These are phyloP conservation scores for Electrophaes corylata DNA, from an alignment of 2,888 invertebrate genomes.

Conservation along the genomic window DNA sequence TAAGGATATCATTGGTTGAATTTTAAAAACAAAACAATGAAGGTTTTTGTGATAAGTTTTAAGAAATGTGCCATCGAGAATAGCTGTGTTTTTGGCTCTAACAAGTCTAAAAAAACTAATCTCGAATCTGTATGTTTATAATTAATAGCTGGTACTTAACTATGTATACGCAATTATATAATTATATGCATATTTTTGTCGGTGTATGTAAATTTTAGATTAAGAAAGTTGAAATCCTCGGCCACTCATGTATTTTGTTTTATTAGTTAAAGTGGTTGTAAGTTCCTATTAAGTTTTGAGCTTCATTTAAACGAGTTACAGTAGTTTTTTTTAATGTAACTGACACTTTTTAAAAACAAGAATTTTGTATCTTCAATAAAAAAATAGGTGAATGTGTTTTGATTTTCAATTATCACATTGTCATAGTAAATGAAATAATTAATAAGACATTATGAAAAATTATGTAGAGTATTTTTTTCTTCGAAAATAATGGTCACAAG, in stretches of 20 bases:
- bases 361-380: not conserved
- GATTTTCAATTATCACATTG: too few relatives aligned
- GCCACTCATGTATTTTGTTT: constrained; percentile 57
- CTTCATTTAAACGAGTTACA: constrained; percentile 32
- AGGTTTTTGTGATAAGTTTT: constrained; percentile 25
- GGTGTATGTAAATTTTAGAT: constrained; percentile 40
- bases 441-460: not conserved
- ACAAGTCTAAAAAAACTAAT: not conserved
- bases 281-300: constrained; percentile 71
- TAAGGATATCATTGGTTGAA: constrained; percentile 22
- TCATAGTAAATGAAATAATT: too few relatives aligned
- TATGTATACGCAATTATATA: constrained; percentile 31
- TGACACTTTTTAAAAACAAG: too few relatives aligned
- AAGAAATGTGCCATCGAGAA: constrained; percentile 30
- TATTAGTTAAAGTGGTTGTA: constrained; percentile 69
- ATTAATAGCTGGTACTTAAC: constrained; percentile 24
- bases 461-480: not conserved
- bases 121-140: not conserved
- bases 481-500: constrained; percentile 17
- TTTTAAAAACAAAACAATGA: constrained; percentile 16
- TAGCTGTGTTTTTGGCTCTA: not conserved
- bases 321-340: not conserved
- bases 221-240: constrained; percentile 48
- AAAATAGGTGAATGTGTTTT: too few relatives aligned
- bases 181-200: constrained; percentile 33